Evolutionary conservation across 2,113 vertebrate genomes (phyloP), one percentile per base, ranked within the genome.

Genomic region (Halcyon malimbica): DNA sequence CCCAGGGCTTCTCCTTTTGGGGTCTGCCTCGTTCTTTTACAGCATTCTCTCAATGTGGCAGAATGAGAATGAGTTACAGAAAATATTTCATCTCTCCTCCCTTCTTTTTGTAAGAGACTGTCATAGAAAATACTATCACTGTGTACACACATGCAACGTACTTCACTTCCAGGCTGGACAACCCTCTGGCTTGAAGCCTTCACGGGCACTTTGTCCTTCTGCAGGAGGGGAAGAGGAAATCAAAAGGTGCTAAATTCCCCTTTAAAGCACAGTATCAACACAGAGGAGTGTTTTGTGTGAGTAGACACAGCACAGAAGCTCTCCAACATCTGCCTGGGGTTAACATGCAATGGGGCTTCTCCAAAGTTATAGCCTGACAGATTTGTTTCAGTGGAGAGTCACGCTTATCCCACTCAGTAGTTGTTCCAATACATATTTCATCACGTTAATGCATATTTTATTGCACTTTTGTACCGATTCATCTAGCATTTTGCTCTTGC

Each of bases 351-450:
- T 20, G 23, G 24, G n/a, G 48, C 51, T 75, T 76, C 63, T 86
- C 63, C 24, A 24, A 51, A 81, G 25, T 19, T 41, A 15, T 0
- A 74, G n/a, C 24, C 67, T 64, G 33, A 24, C 63, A 86, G 64
- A 57, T 70, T 71, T 73, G 19, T 41, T 77, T 65, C 83, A 69
- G 50, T 13, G 35, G 57, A 78, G 83, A 94, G 39, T 74, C 71
- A 60, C 5, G 7, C 63, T 90, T 82, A 90, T 57, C 59, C 81
- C 63, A 46, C 70, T 93, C 20, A 60, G 60, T 16, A 65, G 68
- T 78, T 69, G 76, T 77, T 68, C 69, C 89, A 84, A 96, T 97
- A 75, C 69, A 95, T 95, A 96, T 96, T 96, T 96, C 87, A 97
- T 94, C 48, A 51, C 11, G 16, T 39, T 95, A 83, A 94, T 97